These are phyloP conservation scores for Phrynocephalus guinanensis DNA, from an alignment of 2,797 vertebrate species.

Conservation along the genomic window DNA sequence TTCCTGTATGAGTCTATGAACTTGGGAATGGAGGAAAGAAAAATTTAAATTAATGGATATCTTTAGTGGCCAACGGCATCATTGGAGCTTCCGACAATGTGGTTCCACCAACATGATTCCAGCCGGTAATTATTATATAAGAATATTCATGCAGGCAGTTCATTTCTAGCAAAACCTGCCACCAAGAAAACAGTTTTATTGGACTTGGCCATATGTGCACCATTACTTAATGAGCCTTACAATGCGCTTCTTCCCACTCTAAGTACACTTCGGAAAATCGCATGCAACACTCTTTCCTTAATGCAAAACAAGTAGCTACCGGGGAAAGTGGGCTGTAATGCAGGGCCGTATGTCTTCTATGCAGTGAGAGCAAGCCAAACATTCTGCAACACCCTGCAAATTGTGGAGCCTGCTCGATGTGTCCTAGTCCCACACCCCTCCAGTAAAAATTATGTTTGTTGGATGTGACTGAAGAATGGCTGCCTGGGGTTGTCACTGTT, in stretches of 20 bases:
- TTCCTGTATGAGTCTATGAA: too few species aligned
- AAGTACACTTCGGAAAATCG: not conserved
- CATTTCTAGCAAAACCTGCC: not conserved
- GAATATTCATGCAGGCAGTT: accelerated
- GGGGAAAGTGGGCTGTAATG: not conserved
- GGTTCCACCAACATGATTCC: too few species aligned
- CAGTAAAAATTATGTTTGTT: not conserved
- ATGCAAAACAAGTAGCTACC: not conserved
- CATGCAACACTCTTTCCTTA: not conserved
- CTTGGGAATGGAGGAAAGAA: too few species aligned
- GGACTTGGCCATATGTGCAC: not conserved
- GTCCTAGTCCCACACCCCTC: not conserved
- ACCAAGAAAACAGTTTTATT: conserved; percentile 4
- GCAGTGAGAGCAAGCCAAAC: not conserved
- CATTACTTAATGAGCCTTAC: conserved; percentile 5
- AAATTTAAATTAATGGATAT: too few species aligned
- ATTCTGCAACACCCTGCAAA: not conserved
- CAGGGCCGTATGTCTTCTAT: not conserved
- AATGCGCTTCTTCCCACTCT: not conserved
- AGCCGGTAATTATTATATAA: not conserved
- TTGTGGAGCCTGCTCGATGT: not conserved
- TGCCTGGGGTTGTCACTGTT: not conserved
- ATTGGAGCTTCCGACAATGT: too few species aligned
- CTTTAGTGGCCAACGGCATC: too few species aligned
- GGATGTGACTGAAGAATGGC: too few species aligned